phyloP scores from a whole-genome alignment of 2,888 invertebrate species.

The Leistus spinibarbis region DNA sequence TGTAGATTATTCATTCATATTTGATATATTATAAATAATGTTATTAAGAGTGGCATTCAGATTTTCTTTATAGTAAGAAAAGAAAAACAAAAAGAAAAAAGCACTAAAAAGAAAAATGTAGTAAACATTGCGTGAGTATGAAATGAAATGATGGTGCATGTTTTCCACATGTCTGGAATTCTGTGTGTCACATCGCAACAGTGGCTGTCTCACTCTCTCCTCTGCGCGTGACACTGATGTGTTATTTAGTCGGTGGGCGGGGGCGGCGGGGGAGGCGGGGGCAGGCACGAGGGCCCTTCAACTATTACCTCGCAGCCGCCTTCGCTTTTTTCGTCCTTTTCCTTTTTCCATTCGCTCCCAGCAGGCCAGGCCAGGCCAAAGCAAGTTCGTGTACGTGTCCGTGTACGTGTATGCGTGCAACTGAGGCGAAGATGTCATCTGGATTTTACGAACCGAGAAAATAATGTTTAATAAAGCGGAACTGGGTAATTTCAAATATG shows the following conservation, averaged over 20 bases:
- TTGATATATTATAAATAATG: no score
- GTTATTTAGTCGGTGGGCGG: neutral
- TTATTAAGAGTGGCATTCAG: no score
- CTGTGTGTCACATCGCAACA: neutral
- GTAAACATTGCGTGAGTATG: no score
- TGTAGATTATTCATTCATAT: no score
- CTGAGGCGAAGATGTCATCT: neutral
- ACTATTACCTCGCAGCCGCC: neutral
- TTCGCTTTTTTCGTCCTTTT: no score
- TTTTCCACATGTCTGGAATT: neutral
- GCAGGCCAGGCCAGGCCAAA: no score
- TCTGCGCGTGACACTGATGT: neutral
- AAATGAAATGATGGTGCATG: no score
- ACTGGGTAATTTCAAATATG: neutral
- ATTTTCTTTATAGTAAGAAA: no score
- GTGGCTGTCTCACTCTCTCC: neutral
- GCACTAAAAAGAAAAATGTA: no score
- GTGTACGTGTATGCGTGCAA: neutral
- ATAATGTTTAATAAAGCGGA: neutral
- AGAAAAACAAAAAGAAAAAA: no score
- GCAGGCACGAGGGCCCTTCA: neutral
- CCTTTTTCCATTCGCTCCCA: no score
- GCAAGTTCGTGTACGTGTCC: neutral
- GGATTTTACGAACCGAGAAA: neutral
- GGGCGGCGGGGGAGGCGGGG: neutral